Evolutionary conservation across 2,113 vertebrate species (phyloP).

Genomic region (Podarcis cretensis): DNA sequence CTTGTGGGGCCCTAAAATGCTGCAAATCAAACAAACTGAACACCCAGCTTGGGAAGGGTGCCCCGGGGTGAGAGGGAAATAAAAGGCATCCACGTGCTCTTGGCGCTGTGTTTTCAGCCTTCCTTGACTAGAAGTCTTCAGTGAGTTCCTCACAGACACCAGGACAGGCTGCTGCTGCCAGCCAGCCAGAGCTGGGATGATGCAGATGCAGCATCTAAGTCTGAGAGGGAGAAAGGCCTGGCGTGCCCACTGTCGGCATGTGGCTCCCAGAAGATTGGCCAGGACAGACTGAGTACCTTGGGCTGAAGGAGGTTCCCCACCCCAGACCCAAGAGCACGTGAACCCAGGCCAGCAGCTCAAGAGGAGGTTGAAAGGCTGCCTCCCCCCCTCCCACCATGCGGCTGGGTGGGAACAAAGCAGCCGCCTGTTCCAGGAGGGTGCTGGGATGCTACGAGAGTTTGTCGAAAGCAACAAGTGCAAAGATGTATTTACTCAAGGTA

Average conservation of each 20-base stretch:
- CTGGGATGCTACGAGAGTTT: conserved; percentile 12
- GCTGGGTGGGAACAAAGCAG: not conserved
- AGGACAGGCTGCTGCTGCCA: not conserved
- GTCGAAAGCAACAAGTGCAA: conserved; percentile 33
- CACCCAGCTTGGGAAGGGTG: too few species aligned
- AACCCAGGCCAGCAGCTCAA: too few species aligned
- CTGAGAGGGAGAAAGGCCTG: too few species aligned
- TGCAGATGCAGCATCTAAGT: not conserved
- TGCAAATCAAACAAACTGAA: too few species aligned
- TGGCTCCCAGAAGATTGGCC: too few species aligned
- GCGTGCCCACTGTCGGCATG: too few species aligned
- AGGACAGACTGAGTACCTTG: too few species aligned
- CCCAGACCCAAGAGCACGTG: too few species aligned
- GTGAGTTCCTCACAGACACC: not conserved
- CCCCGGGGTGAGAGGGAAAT: not conserved
- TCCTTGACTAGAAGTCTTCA: conserved; percentile 2
- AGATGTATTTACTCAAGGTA: conserved; percentile 39
- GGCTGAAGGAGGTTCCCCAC: too few species aligned
- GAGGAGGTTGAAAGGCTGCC: conserved; percentile 28
- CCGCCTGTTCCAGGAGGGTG: not conserved
- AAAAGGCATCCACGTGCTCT: not conserved
- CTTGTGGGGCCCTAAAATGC: too few species aligned
- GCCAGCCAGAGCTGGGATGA: not conserved
- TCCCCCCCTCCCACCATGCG: not conserved
- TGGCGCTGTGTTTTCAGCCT: conserved; percentile 18